Base-by-base conservation (phyloP, 2,113 vertebrate genomes). In the Leiothrix lutea region DNA sequence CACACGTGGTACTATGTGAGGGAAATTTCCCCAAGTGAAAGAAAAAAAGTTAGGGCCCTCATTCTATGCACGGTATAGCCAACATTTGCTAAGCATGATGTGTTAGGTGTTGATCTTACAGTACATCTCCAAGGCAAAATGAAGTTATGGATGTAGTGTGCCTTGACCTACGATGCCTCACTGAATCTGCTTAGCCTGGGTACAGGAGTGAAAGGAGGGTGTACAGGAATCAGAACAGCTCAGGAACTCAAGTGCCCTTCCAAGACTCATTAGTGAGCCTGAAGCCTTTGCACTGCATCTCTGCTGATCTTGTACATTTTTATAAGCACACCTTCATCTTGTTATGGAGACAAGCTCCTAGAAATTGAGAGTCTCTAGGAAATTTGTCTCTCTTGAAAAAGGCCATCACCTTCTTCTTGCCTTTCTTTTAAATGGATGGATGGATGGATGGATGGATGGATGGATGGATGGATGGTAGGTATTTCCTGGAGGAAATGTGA, bases 391-490 rank as follows among this genome's bases (percentile, higher is more conserved):
- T 79, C 29, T 61, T 61, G 74, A 22, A 29, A 84, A 94, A 50
- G 0, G 0, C 9, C 45, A 82, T 15, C 8, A 48, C 21, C 16
- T 69, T 22, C 20, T 72, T 78, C 54, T 71, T 4, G 5, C 9
- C 50, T 82, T 88, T 65, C 44, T 72, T 92, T 82, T 38, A 60
- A 35, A 67, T 42, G 0, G 0, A 38, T 70, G 18, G 5, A 23
- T 35, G 21, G 6, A 42, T 48, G 22, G 31, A 83, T 69, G 21
- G 29, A 47, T 44, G 18, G 6, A 73, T 47, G 1, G 0, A 35
- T 60, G 28, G 8, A 24, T 38, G 15, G 8, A 66, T 38, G 0
- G 0, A 36, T 66, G 24, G 6, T n/a, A n/a, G 15, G 28, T 31
- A 67, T 74, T 85, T 50, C 17, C 40, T 35, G 14, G 29, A 74